Percentiles rank a stretch among this genome's conserved stretches.
Evolutionary conservation across 64 coral and sea anemone genomes (phyloP).

Genomic region (Anthopleura sola): DNA sequence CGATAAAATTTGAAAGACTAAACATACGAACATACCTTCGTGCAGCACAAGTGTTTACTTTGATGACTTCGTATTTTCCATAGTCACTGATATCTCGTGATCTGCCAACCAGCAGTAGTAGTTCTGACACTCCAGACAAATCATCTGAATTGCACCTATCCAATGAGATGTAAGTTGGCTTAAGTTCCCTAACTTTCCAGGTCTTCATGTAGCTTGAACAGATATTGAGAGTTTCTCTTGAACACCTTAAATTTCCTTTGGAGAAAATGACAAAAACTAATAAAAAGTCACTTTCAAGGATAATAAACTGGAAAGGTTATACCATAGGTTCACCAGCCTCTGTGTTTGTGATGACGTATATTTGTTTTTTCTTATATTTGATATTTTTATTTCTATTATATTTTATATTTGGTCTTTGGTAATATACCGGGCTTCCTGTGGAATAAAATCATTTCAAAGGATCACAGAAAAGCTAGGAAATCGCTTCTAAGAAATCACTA

Average conservation of each 20-base stretch:
- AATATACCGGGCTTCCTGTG: no score
- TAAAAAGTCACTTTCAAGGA: not conserved
- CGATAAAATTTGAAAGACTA: no score
- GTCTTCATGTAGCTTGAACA: not conserved
- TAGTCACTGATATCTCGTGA: conserved; percentile 9
- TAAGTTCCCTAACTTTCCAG: not conserved
- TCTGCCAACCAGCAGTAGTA: conserved; percentile 25
- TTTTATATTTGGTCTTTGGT: no score
- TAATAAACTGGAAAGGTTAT: no score
- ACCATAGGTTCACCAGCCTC: no score
- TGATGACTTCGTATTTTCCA: conserved; percentile 33
- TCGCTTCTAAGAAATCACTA: no score
- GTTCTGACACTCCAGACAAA: not conserved
- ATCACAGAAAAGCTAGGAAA: no score
- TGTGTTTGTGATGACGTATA: no score
- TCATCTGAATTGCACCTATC: not conserved
- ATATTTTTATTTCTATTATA: no score
- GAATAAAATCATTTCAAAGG: no score
- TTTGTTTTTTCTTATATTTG: no score
- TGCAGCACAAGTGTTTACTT: not conserved
- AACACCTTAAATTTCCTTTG: not conserved
- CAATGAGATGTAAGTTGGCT: not conserved
- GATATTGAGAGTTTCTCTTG: not conserved
- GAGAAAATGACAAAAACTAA: no score
- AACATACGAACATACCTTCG: not conserved